Base-by-base conservation (phyloP, 2,888 invertebrate genomes). In the Cloeon dipterum region DNA sequence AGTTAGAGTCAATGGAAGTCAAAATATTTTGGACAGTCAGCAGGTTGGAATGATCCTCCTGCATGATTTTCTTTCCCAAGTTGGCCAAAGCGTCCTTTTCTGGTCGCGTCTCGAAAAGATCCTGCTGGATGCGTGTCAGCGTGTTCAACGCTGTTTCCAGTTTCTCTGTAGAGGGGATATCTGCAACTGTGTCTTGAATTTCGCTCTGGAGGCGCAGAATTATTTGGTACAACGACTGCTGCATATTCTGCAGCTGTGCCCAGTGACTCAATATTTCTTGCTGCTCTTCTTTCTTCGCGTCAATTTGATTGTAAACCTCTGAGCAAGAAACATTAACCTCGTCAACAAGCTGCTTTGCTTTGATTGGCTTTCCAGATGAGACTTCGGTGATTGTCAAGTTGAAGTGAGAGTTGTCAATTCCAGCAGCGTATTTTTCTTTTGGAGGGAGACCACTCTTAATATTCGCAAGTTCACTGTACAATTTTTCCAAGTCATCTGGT, bases 21-120 rank as follows among this genome's bases (percentile, higher is more conserved):
- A 88, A 56, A 34, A 74, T 71, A 46, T 77, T 77, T 55, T 88
- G 86, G 41, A 86, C 74, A 1, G 70, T 68, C 0, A 77, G 72
- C 55, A 78, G 73, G 45, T 78, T 78, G 36, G 72, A 67, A 49
- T 79, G 73, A 56, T 89, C 77, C 58, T 79, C 74, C 50, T 77
- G 72, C 70, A 85, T 72, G 43, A 85, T 56, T 47, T 73, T 65
- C 38, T 77, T 62, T 1, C 82, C 85, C 59, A 82, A 75, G 48
- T 73, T 71, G 47, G 77, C 70, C n/a, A 86, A 60, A 44, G 72
- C 68, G 43, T 77, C 70, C 49, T 75, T 73, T 1, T 73, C 57
- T 4, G 19, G 20, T 35, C 43, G 41, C 40, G 40, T 45, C 37
- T 33, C 40, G 37, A 16, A 45, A 45, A 65, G 65, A n/a, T 52